These are phyloP conservation scores for Drosophila peninsularis DNA, from an alignment of 2,888 invertebrate genomes.

Conservation along the genomic window DNA sequence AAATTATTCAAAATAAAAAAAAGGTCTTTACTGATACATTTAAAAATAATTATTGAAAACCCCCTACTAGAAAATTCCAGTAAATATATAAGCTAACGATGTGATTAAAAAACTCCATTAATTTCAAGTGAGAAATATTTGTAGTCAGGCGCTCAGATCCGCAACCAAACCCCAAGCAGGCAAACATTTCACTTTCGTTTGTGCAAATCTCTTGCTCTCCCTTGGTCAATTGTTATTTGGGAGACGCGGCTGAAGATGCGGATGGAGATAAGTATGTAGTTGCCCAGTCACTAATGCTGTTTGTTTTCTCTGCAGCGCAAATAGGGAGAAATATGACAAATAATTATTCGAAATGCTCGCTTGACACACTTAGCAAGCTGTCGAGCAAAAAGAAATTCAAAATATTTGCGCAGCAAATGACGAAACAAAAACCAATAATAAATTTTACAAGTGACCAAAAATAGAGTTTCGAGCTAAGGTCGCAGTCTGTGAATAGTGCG, in stretches of 20 bases:
- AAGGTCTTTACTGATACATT: neutral
- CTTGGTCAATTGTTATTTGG: constrained; percentile 50
- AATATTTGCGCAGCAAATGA: constrained; percentile 39
- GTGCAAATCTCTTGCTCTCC: constrained; percentile 51
- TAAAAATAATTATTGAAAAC: neutral
- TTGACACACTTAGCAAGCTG: constrained; percentile 71
- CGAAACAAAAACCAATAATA: constrained; percentile 12
- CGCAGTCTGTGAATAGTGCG: constrained; percentile 26
- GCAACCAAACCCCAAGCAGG: constrained; percentile 13
- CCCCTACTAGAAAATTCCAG: constrained; percentile 11
- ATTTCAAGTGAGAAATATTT: constrained; percentile 41
- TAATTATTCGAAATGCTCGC: constrained; percentile 71
- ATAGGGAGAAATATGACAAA: constrained; percentile 73
- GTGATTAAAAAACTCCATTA: constrained; percentile 32
- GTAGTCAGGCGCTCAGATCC: constrained; percentile 21
- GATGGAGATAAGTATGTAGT: constrained; percentile 43
- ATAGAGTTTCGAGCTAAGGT: constrained; percentile 35
- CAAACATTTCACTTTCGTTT: constrained; percentile 73
- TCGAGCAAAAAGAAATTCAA: constrained; percentile 45
- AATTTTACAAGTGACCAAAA: constrained; percentile 53
- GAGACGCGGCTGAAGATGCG: constrained; percentile 40
- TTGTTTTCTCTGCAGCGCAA: constrained; percentile 65
- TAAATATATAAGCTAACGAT: neutral
- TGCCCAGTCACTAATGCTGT: constrained; percentile 74
- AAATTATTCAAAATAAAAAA: neutral